Evolutionary conservation across 2,888 invertebrate species (phyloP).

Genomic region (Clostera curtula): DNA sequence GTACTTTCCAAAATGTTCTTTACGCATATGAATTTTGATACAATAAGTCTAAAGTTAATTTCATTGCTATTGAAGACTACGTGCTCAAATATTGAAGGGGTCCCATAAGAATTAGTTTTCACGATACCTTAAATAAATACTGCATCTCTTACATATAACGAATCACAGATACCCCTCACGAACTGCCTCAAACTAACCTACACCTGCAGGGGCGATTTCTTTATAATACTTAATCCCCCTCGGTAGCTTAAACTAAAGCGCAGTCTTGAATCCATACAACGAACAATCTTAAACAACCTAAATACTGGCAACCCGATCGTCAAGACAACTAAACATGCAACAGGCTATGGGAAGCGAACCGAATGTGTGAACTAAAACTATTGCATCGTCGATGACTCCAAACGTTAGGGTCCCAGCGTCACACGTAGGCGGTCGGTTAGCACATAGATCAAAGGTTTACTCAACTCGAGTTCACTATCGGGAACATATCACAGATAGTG

Average conservation of each 20-base stretch:
- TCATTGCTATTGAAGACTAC: too few species aligned
- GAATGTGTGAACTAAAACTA: constrained; percentile 34
- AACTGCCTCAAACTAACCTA: constrained; percentile 42
- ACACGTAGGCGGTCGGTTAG: constrained; percentile 45
- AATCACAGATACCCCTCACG: constrained; percentile 67
- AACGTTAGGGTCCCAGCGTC: constrained; percentile 30
- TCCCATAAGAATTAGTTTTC: constrained; percentile 19
- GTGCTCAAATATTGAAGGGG: too few species aligned
- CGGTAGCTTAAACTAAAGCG: constrained; percentile 52
- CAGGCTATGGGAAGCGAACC: constrained; percentile 37
- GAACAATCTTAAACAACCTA: constrained; percentile 48
- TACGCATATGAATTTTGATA: too few species aligned
- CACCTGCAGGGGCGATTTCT: constrained; percentile 17
- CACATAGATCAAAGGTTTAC: constrained; percentile 47
- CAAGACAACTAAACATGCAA: constrained; percentile 42
- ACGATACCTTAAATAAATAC: constrained; percentile 45
- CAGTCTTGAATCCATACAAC: constrained; percentile 63
- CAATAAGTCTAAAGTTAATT: too few species aligned
- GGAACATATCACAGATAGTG: constrained; percentile 61
- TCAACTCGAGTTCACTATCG: constrained; percentile 53
- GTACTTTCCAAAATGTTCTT: not conserved
- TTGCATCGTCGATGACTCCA: constrained; percentile 32
- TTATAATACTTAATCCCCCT: constrained; percentile 24
- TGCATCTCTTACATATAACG: constrained; percentile 51
- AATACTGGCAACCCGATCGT: constrained; percentile 34